phyloP scores from a whole-genome alignment of 2,113 vertebrate species.

The Nycticorax nycticorax region DNA sequence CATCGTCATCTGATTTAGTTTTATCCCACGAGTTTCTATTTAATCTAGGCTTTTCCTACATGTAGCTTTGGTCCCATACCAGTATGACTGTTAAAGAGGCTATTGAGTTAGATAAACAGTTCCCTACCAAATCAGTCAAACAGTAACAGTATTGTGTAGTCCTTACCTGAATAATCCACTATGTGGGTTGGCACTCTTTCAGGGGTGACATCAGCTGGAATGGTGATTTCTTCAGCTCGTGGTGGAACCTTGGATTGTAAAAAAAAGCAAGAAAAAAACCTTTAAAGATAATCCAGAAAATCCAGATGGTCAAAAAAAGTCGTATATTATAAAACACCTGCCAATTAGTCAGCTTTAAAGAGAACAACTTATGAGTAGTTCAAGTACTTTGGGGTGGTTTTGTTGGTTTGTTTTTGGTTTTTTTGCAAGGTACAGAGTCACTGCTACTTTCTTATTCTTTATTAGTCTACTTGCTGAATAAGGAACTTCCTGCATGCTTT shows the following conservation, averaged over 20 bases:
- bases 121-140: not conserved
- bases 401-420: not conserved
- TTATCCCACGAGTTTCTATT: not conserved
- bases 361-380: not conserved
- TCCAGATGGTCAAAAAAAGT: not conserved
- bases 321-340: accelerated
- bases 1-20: not conserved
- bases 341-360: not conserved
- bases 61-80: not conserved
- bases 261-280: slow-evolving; percentile 36
- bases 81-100: not conserved
- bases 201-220: slow-evolving; percentile 96
- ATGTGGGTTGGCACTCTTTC: slow-evolving; percentile 98
- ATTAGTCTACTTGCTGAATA: not conserved
- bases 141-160: not conserved
- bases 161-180: slow-evolving; percentile 95
- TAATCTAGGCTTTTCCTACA: not conserved
- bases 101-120: not conserved
- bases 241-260: slow-evolving; percentile 86
- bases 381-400: not conserved
- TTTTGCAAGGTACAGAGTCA: not conserved
- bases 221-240: slow-evolving; percentile 97
- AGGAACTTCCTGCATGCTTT: not conserved
- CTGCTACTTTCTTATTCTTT: not conserved
- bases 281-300: not conserved